A percentile compares a stretch with the other conserved stretches of the same genome.
Conservation (phyloP, 2,888 invertebrate species). For the Sinopyrophorus schimmeli region DNA sequence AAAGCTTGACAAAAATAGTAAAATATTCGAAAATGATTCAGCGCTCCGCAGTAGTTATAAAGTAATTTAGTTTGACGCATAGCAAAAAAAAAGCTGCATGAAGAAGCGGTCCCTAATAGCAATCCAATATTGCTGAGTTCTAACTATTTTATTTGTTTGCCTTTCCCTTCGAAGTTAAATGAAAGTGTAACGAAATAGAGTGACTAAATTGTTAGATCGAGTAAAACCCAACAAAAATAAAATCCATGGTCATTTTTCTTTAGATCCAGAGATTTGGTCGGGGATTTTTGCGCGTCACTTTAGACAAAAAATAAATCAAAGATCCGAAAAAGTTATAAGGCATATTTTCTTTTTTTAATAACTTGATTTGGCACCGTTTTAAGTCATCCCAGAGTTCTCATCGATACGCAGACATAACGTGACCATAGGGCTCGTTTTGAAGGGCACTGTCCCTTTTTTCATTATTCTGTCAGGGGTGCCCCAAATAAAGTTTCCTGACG, state of each 20-base stretch:
- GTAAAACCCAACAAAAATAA: slow-evolving; percentile 12
- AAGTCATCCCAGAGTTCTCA: too few species aligned
- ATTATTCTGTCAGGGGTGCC: too few species aligned
- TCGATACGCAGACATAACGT: too few species aligned
- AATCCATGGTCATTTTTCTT: background rate
- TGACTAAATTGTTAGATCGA: slow-evolving; percentile 20
- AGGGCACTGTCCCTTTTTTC: too few species aligned
- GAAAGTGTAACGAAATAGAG: slow-evolving; percentile 23
- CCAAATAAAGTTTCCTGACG: too few species aligned
- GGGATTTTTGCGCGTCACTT: background rate
- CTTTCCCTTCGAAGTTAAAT: slow-evolving; percentile 18
- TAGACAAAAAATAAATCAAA: too few species aligned
- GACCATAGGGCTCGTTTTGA: too few species aligned
- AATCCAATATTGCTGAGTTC: slow-evolving; percentile 33
- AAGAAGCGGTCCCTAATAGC: slow-evolving; percentile 29
- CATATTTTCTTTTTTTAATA: too few species aligned
- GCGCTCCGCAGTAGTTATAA: slow-evolving; percentile 31
- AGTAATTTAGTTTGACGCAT: slow-evolving; percentile 31
- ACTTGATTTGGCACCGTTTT: too few species aligned
- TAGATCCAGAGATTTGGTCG: slow-evolving; percentile 1
- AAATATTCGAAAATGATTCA: slow-evolving; percentile 31
- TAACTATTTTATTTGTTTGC: slow-evolving; percentile 30
- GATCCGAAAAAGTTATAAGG: too few species aligned
- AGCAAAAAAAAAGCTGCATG: slow-evolving; percentile 29
- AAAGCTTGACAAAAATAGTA: slow-evolving; percentile 9